Percentiles rank a stretch among this genome's conserved stretches.
phyloP scores from a whole-genome alignment of 2,113 vertebrate species.

The Sialia sialis region DNA sequence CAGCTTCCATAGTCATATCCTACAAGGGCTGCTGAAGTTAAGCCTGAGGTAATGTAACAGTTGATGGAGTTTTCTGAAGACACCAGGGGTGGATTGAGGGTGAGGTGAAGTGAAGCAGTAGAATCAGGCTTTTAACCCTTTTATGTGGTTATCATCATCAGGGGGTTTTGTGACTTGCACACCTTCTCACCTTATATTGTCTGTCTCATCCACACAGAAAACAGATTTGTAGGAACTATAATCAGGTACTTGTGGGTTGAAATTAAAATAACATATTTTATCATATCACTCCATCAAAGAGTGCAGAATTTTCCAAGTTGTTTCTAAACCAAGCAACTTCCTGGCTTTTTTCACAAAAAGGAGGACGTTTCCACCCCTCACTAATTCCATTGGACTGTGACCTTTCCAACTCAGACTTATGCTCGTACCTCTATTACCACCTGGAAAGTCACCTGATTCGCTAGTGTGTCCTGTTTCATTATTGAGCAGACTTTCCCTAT shows the following conservation, averaged over 20 bases:
- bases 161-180: not conserved
- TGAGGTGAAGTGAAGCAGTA: not conserved
- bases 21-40: not conserved
- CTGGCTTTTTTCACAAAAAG: not conserved
- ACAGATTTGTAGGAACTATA: not conserved
- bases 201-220: not conserved
- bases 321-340: not conserved
- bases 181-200: not conserved
- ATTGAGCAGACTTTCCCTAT: not conserved
- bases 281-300: not conserved
- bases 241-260: not conserved
- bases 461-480: not conserved
- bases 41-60: not conserved
- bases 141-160: not conserved
- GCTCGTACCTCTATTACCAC: not conserved
- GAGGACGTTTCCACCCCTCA: not conserved
- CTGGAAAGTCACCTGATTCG: not conserved
- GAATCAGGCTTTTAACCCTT: not conserved
- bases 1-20: not conserved
- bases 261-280: not conserved
- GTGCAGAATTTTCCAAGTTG: not conserved
- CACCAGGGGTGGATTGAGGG: not conserved
- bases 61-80: not conserved
- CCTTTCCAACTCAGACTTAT: not conserved
- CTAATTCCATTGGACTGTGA: not conserved